A percentile compares a stretch with the other conserved stretches of the same genome.
Evolutionary conservation across 2,888 invertebrate species (phyloP).

Genomic region (Watsonalla binaria): DNA sequence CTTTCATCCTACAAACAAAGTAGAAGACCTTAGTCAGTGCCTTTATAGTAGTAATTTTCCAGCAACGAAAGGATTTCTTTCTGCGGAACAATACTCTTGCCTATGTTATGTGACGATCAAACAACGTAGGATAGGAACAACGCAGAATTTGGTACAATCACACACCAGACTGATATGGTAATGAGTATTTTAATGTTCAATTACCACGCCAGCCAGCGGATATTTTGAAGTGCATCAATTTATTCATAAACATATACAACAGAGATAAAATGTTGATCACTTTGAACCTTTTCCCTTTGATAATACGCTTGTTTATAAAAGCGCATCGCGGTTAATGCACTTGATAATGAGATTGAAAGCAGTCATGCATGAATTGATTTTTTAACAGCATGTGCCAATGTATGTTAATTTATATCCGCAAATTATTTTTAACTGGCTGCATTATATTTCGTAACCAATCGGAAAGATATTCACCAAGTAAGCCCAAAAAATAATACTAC

Average conservation of each 20-base stretch:
- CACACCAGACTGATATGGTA: conserved; percentile 24
- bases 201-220: conserved; percentile 38
- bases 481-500: too few relatives aligned
- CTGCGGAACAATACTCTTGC: neutral
- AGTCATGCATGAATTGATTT: conserved; percentile 45
- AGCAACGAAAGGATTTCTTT: conserved; percentile 1
- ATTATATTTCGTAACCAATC: too few relatives aligned
- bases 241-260: conserved; percentile 22
- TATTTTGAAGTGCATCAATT: conserved; percentile 19
- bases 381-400: conserved; percentile 47
- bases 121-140: conserved; percentile 13
- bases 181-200: conserved; percentile 42
- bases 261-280: neutral
- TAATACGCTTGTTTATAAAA: conserved; percentile 1
- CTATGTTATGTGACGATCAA: neutral
- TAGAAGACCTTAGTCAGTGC: conserved; percentile 7
- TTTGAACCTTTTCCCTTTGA: neutral
- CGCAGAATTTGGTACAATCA: conserved; percentile 18
- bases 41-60: conserved; percentile 13
- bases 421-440: neutral
- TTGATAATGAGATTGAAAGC: conserved; percentile 53
- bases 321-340: conserved; percentile 7
- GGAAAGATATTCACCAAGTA: too few relatives aligned
- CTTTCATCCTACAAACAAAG: conserved; percentile 15
- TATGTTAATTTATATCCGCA: conserved; percentile 30